Evolutionary conservation across 92 coral and sea anemone species (phyloP).

Genomic region (Hydrozoanthus gracilis): DNA sequence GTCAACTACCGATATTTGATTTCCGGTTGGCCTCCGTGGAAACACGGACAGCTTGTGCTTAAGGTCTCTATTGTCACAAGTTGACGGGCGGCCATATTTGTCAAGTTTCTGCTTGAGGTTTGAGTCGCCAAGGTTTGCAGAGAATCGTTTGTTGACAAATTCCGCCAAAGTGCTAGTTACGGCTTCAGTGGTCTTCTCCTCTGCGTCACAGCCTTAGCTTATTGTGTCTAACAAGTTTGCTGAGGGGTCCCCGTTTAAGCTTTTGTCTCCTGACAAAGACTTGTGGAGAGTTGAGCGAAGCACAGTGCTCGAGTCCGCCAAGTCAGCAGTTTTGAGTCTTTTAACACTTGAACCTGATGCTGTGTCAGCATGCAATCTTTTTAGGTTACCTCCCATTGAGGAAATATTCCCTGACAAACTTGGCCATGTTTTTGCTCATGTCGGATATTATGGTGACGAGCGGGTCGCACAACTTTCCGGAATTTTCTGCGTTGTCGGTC

Average conservation of each 20-base stretch:
- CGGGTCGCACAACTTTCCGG: not conserved
- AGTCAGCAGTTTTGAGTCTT: not conserved
- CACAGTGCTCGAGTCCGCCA: not conserved
- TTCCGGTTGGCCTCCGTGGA: too few species aligned
- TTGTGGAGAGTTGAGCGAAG: not conserved
- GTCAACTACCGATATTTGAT: too few species aligned
- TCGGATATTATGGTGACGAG: not conserved
- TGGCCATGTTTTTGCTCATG: not conserved
- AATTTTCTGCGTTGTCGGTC: not conserved
- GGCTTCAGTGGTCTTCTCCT: constrained; percentile 12
- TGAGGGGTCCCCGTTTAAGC: constrained; percentile 27
- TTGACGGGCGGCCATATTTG: constrained; percentile 56
- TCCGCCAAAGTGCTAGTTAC: not conserved
- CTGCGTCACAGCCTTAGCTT: constrained; percentile 7
- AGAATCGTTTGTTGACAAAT: constrained; percentile 24
- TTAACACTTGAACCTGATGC: not conserved
- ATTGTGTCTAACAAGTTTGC: constrained; percentile 13
- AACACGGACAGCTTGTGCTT: too few species aligned
- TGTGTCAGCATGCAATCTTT: not conserved
- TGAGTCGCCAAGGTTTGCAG: not conserved
- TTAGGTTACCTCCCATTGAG: not conserved
- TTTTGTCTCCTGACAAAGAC: not conserved
- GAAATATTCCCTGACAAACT: not conserved
- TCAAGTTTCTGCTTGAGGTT: constrained; percentile 59
- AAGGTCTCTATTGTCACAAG: constrained; percentile 1